A percentile compares a stretch with the other conserved stretches of the same genome.
phyloP scores from a whole-genome alignment of 2,797 vertebrate species.

The Vipera latastei region DNA sequence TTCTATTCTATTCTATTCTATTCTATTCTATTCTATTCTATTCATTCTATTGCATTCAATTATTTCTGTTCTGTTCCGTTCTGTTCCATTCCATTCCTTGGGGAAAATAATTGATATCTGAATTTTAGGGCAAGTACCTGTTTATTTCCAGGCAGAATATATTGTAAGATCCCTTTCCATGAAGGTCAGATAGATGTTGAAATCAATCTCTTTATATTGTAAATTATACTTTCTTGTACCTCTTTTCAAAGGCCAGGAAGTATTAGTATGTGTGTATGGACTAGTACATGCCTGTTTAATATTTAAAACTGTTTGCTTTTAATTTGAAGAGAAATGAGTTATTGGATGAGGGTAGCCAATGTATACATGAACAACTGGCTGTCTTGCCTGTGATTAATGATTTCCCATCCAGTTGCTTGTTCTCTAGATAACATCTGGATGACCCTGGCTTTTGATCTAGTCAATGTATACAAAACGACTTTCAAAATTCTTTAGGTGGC shows the following conservation, averaged over 20 bases:
- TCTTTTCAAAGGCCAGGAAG: neutral
- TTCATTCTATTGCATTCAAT: too few species aligned
- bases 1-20: too few species aligned
- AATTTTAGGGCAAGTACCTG: neutral
- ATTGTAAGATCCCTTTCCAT: neutral
- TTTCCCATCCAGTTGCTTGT: neutral
- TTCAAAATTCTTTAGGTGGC: neutral
- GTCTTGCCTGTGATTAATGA: neutral
- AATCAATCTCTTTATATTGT: neutral
- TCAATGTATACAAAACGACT: neutral
- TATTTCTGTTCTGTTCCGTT: too few species aligned
- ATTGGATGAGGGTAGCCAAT: neutral
- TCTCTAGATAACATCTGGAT: neutral
- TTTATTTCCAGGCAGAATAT: neutral
- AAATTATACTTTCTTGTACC: neutral
- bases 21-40: too few species aligned
- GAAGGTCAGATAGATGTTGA: neutral
- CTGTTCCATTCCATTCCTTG: neutral
- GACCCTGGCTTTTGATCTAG: neutral
- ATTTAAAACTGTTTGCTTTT: neutral
- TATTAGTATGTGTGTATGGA: neutral
- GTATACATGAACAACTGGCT: neutral
- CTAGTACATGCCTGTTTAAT: neutral
- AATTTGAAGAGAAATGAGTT: neutral
- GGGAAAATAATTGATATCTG: neutral